Base-by-base conservation (phyloP, 2,113 vertebrate species). In the Hyperoodon ampullatus region DNA sequence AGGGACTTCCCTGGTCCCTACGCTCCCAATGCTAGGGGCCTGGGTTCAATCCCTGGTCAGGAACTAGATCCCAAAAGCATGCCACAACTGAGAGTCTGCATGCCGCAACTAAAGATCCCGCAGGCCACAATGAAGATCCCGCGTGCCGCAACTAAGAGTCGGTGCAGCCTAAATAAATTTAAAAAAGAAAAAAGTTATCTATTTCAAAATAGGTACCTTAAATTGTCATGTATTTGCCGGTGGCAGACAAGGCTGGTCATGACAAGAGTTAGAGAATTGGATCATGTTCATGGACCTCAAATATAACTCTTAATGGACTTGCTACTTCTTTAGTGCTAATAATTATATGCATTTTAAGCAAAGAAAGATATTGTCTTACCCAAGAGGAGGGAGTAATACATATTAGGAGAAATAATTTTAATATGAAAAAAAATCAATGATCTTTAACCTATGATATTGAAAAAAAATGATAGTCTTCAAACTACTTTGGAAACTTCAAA, bases 341-440 rank as follows among this genome's bases (percentile, higher is more conserved):
- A 94, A 91, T 77, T 88, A 55, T 53, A 61, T 91, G 15, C 7
- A 77, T 91, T 89, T 88, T 94, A 90, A 58, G 81, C 53, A 95
- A 94, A 95, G 55, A 80, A 95, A 80, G 18, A 84, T 84, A 81
- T 82, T 55, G 68, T 80, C 39, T 92, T 94, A 82, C 28, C 30
- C 9, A 77, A 95, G 44, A 93, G 5, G 80, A 86, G 10, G 15
- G 24, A 65, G 74, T 84, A 88, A 42, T 35, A 92, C 19, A 28
- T 35, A 88, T 83, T 81, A 94, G 26, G 72, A 94, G 58, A 92
- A 89, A 88, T 93, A 88, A 95, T 65, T 75, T 95, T 84, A 81
- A 74, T 80, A 71, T 85, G 63, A 93, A 90, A 50, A 82, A 89
- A 94, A 88, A 89, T 93, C 35, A 71, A 5, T 81, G 11, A 60